Percentiles rank a stretch among this genome's conserved stretches.
These are phyloP conservation scores for Rotaria magnacalcarata DNA, from an alignment of 2,888 invertebrate species.

Conservation along the genomic window DNA sequence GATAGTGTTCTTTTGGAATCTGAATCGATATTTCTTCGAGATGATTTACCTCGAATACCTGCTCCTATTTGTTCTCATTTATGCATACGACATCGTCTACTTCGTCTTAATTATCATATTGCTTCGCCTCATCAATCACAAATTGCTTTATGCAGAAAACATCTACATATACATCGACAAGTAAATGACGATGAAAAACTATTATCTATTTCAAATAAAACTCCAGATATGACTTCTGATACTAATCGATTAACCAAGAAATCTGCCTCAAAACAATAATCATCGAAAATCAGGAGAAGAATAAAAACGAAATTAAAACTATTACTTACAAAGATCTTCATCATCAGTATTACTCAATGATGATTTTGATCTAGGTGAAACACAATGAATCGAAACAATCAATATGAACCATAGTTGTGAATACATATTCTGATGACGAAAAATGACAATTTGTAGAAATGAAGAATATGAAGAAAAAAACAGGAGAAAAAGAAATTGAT, in stretches of 20 bases:
- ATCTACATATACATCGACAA: background rate
- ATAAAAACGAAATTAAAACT: no score
- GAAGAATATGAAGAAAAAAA: no score
- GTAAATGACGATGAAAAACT: background rate
- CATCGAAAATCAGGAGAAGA: no score
- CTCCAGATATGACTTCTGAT: no score
- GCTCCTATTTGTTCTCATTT: slow-evolving; percentile 23
- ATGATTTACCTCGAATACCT: background rate
- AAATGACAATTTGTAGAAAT: background rate
- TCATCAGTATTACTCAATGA: background rate
- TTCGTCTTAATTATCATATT: slow-evolving; percentile 12
- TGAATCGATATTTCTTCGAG: background rate
- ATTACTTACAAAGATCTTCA: slow-evolving; percentile 17
- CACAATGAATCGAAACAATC: background rate
- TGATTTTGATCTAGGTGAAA: background rate
- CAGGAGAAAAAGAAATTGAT: background rate
- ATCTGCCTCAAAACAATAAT: no score
- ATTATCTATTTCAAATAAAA: background rate
- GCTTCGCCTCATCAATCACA: background rate
- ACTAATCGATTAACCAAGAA: no score
- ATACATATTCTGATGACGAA: background rate
- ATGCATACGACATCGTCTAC: slow-evolving; percentile 22
- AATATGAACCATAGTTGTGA: background rate
- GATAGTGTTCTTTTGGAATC: background rate
- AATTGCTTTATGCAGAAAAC: slow-evolving; percentile 14